phyloP scores from a whole-genome alignment of 1,140 invertebrate species.

The Anastrepha obliqua region DNA sequence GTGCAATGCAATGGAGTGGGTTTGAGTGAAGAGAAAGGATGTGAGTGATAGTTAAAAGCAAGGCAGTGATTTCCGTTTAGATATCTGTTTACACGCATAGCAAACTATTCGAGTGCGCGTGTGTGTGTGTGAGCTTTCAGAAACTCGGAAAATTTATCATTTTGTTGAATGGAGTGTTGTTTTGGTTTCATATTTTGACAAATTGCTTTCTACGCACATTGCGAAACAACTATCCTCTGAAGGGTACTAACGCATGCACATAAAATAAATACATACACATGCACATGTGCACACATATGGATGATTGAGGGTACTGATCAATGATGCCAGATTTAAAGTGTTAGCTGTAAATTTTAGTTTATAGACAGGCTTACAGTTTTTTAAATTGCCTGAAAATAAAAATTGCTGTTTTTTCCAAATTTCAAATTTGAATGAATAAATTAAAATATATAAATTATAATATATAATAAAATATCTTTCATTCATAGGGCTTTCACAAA shows the following conservation, averaged over 20 bases:
- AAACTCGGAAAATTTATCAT: conserved; percentile 44
- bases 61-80: background rate
- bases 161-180: conserved; percentile 12
- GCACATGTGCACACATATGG: too few relatives aligned
- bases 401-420: too few relatives aligned
- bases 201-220: conserved; percentile 35
- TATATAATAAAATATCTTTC: too few relatives aligned
- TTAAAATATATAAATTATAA: too few relatives aligned
- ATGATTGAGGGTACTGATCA: too few relatives aligned
- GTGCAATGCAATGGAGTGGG: background rate
- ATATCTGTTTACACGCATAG: background rate
- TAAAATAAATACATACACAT: background rate
- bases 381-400: too few relatives aligned
- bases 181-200: conserved; percentile 49
- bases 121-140: background rate
- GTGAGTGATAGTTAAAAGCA: conserved; percentile 37
- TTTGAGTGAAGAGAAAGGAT: background rate
- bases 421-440: too few relatives aligned
- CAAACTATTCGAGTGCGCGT: background rate
- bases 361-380: too few relatives aligned
- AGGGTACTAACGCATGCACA: background rate
- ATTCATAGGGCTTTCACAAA: too few relatives aligned
- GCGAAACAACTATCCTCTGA: background rate
- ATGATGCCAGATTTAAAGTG: too few relatives aligned
- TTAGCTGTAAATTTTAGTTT: too few relatives aligned